Evolutionary conservation across 2,113 vertebrate species (phyloP), one percentile per base, ranked within the genome.

Genomic region (Sorex fumeus): DNA sequence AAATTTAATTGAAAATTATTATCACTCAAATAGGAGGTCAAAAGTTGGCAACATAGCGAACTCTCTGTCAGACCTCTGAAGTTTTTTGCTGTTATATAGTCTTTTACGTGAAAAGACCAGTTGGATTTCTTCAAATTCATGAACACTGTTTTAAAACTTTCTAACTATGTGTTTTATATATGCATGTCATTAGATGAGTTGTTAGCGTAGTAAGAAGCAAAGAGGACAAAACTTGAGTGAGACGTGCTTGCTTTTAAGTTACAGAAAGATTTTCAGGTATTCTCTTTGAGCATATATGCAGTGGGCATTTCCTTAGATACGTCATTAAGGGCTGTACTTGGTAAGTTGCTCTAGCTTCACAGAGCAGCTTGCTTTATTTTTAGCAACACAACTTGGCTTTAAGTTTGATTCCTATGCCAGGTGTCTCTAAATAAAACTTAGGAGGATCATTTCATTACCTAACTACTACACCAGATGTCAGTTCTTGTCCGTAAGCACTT

Each of bases 101-200:
- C 85, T 92, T 91, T 86, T 36, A 84, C 23, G 8, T 80, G 43
- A 64, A 80, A 40, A 90, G 74, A 53, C 72, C 27, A n/a, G n/a
- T 88, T 90, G 66, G 80, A 87, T 45, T 88, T 94, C 93, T 91
- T 34, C 1, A 84, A 91, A 84, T 88, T 66, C 10, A 19, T 88
- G 91, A 92, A 95, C 95, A 95, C n/a, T 84, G 16, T 93, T 91
- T 95, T 93, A 93, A 93, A 95, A 21, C 71, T 86, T 66, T 94
- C 40, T 86, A 92, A 67, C 50, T 23, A 36, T 45, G 84, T 88
- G 21, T 21, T 36, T 83, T 91, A 69, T 83, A 32, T 45, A 66
- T 28, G 30, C 10, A 66, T 66, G 27, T 66, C 28, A 30, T 30
- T 30, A 66, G 28, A 66, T 66, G 64, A 6, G 10, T 12, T 66